phyloP scores from a whole-genome alignment of 2,797 vertebrate genomes.

The Malurus splendens region DNA sequence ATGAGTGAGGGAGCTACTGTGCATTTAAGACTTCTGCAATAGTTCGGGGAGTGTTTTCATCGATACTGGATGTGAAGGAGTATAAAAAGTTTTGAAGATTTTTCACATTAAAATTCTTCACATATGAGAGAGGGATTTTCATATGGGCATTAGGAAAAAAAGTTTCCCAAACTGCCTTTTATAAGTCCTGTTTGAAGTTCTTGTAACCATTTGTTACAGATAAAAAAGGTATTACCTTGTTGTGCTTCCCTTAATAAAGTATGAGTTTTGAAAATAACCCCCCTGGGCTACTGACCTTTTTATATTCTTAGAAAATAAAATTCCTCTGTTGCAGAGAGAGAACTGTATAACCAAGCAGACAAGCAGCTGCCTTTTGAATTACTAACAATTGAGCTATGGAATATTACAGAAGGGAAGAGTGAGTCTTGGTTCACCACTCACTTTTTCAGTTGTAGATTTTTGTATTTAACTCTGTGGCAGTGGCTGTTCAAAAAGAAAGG shows the following conservation, averaged over 20 bases:
- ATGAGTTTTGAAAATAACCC: slow-evolving; percentile 35
- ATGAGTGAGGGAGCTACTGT: background rate
- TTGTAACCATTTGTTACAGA: slow-evolving; percentile 32
- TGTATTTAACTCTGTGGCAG: background rate
- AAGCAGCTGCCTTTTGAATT: slow-evolving; percentile 43
- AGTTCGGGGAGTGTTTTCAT: background rate
- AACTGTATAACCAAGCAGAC: slow-evolving; percentile 9
- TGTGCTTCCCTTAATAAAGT: slow-evolving; percentile 46
- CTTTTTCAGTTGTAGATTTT: slow-evolving; percentile 7
- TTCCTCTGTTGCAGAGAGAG: slow-evolving; percentile 1
- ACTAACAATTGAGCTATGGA: slow-evolving; percentile 7
- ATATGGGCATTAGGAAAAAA: background rate
- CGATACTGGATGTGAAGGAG: background rate
- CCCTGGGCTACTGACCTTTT: slow-evolving; percentile 34
- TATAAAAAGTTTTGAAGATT: background rate
- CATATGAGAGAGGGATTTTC: background rate
- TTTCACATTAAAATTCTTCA: slow-evolving; percentile 8
- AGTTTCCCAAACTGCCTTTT: background rate
- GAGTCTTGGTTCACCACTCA: slow-evolving; percentile 1
- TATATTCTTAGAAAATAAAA: slow-evolving; percentile 41
- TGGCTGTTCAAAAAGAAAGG: background rate
- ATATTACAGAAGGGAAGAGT: background rate
- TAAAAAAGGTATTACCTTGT: slow-evolving; percentile 20
- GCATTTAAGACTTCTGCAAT: background rate
- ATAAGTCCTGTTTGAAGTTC: slow-evolving; percentile 25